Evolutionary conservation across 2,797 vertebrate species (phyloP).

Genomic region (Lutjanus campechanus): DNA sequence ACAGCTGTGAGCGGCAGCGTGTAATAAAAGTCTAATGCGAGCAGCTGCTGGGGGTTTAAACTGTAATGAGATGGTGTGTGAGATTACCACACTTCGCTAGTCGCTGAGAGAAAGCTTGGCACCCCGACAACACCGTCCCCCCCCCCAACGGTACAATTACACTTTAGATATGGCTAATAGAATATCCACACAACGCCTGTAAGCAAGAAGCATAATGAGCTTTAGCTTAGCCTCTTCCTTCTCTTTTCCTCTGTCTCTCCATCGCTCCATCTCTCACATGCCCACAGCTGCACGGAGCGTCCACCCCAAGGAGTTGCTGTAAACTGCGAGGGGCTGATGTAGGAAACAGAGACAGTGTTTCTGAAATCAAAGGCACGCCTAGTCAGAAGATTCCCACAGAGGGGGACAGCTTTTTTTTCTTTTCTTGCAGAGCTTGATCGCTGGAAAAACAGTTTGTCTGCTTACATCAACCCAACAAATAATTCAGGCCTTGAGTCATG

Average conservation of each 20-base stretch:
- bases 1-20: constrained; percentile 86
- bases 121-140: constrained; percentile 73
- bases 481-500: constrained; percentile 79
- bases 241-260: constrained; percentile 43
- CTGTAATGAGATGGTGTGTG: constrained; percentile 89
- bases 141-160: constrained; percentile 84
- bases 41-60: constrained; percentile 88
- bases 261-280: constrained; percentile 50
- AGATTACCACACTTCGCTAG: constrained; percentile 86
- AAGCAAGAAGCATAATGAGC: constrained; percentile 82
- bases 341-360: constrained; percentile 82
- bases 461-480: constrained; percentile 80
- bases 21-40: constrained; percentile 89
- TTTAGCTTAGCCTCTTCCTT: constrained; percentile 71
- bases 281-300: constrained; percentile 77
- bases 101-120: constrained; percentile 83
- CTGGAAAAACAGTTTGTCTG: constrained; percentile 75
- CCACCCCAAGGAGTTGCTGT: constrained; percentile 76
- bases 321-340: constrained; percentile 77
- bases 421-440: constrained; percentile 50
- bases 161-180: constrained; percentile 86
- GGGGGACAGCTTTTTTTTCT: constrained; percentile 54
- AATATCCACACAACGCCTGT: constrained; percentile 84
- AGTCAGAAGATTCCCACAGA: constrained; percentile 82
- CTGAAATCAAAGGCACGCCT: constrained; percentile 80